A percentile compares a stretch with the other conserved stretches of the same genome.
phyloP scores from a whole-genome alignment of 2,113 vertebrate genomes.

The Bambusicola thoracicus region DNA sequence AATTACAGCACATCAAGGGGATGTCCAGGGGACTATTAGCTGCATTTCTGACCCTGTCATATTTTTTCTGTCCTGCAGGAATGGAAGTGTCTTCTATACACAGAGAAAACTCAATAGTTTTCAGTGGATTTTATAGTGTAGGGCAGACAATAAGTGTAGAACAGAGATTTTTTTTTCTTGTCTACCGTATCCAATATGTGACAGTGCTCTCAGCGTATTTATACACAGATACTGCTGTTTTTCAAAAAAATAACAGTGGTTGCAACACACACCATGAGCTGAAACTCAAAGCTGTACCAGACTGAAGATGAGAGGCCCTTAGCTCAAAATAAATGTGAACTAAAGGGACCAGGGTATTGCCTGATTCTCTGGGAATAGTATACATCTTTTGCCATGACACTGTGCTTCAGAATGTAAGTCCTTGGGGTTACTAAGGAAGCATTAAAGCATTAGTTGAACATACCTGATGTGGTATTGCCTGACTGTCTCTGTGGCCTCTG shows the following conservation, averaged over 20 bases:
- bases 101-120: background rate
- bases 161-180: background rate
- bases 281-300: background rate
- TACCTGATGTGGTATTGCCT: background rate
- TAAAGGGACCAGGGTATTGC: background rate
- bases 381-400: background rate
- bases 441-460: background rate
- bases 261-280: background rate
- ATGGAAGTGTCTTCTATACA: fast-evolving
- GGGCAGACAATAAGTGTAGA: background rate
- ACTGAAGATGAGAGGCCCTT: background rate
- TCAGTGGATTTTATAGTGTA: background rate
- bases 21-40: background rate
- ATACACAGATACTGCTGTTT: background rate
- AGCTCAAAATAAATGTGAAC: background rate
- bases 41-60: background rate
- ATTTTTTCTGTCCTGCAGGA: background rate
- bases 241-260: background rate
- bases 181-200: background rate
- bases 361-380: background rate
- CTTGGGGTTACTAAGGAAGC: background rate
- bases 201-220: background rate
- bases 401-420: background rate
- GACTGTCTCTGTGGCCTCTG: background rate
- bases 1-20: background rate